Percentiles rank a stretch among this genome's conserved stretches.
phyloP scores from a whole-genome alignment of 2,888 invertebrate species.

The Philereme transversata region DNA sequence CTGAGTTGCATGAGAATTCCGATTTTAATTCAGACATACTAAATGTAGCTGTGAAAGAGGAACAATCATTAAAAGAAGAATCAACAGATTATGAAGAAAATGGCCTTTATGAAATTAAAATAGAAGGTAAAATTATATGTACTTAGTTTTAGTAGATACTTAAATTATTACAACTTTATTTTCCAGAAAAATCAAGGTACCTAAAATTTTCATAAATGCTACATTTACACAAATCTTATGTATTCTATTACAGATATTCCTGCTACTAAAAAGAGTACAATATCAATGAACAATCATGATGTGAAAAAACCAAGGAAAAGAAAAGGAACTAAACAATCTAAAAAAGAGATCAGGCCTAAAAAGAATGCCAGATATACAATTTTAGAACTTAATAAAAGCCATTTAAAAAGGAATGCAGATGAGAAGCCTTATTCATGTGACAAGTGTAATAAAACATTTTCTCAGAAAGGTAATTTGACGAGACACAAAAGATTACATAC shows the following conservation, averaged over 20 bases:
- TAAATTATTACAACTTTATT: neutral
- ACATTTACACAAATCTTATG: neutral
- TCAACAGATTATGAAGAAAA: slow-evolving; percentile 15
- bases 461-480: slow-evolving; percentile 26
- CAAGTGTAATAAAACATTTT: slow-evolving; percentile 20
- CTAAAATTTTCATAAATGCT: neutral
- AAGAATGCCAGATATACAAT: slow-evolving; percentile 1
- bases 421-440: slow-evolving; percentile 22
- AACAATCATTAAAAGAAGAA: slow-evolving; percentile 24
- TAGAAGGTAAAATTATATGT: slow-evolving; percentile 12
- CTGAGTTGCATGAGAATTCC: slow-evolving; percentile 4
- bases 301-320: slow-evolving; percentile 14
- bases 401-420: neutral
- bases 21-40: slow-evolving; percentile 6
- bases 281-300: slow-evolving; percentile 9
- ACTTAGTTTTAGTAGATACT: neutral
- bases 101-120: slow-evolving; percentile 17
- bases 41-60: slow-evolving; percentile 19
- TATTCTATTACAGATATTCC: slow-evolving; percentile 13
- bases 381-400: slow-evolving; percentile 2
- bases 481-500: slow-evolving; percentile 27
- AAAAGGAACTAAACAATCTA: slow-evolving; percentile 1
- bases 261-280: slow-evolving; percentile 3
- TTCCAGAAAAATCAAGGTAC: neutral
- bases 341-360: slow-evolving; percentile 1